Evolutionary conservation across 2,797 vertebrate genomes (phyloP), one percentile per base, ranked within the genome.

Genomic region (Iguana delicatissima): DNA sequence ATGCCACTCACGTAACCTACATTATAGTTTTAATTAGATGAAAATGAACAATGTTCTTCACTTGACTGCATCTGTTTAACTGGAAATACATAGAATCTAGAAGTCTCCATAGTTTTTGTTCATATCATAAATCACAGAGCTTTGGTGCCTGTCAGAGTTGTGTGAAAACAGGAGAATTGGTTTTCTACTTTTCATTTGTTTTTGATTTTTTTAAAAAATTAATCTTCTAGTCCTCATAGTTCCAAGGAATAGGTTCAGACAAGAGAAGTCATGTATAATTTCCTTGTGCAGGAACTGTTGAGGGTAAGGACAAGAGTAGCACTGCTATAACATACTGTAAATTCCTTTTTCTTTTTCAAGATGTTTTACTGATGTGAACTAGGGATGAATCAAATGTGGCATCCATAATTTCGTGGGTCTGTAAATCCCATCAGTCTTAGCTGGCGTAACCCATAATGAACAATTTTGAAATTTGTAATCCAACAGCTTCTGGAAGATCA

Each of bases 1-100:
- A 79, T 80, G 52, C 84, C 0, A 3, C 35, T 46, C 55, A 2
- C 67, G 20, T 86, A 59, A 81, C 73, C 32, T 74, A 26, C n/a
- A 64, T 81, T 82, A 90, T 52, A 82, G 6, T 82, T 74, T 64
- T 74, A 82, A 83, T 86, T 69, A 82, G 57, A 38, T 76, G 42
- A 83, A 29, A 84, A 77, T 64, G 82, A 85, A 82, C 42, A 55
- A 22, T 74, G 14, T 52, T 76, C 57, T 64, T 69, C 16, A 12
- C 80, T 77, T 82, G 59, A 83, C 67, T 76, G 55, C 42, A 24
- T 73, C n/a, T n/a, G 55, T 76, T 90, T 9, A 42, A 38, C 69
- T 13, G 3, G 32, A 38, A 67, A 55, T 52, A 74, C 24, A n/a
- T 76, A 24, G 6, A 82, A 77, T 67, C n/a, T 64, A 82, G 79